These are phyloP conservation scores for Autographa pulchrina DNA, from an alignment of 2,888 invertebrate genomes.

Conservation along the genomic window DNA sequence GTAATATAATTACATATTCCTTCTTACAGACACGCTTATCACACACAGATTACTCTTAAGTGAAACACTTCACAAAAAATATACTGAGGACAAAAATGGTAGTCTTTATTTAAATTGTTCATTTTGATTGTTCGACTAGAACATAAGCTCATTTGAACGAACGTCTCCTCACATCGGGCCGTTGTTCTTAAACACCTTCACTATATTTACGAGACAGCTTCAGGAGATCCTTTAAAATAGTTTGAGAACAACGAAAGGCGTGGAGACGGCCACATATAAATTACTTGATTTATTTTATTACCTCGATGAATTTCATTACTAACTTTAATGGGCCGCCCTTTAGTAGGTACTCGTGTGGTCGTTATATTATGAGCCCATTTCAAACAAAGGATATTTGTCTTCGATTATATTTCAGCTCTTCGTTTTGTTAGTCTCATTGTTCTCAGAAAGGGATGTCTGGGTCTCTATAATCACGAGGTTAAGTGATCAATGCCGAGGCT, in stretches of 20 bases:
- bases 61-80: not conserved
- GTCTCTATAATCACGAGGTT: conserved; percentile 3
- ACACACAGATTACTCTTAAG: not conserved
- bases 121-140: conserved; percentile 1
- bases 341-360: conserved; percentile 28
- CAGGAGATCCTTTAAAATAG: conserved; percentile 44
- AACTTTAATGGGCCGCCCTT: conserved; percentile 35
- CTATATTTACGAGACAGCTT: conserved; percentile 41
- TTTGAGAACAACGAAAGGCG: conserved; percentile 33
- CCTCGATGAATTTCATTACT: conserved; percentile 49
- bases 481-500: not conserved
- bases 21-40: too few relatives aligned
- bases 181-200: conserved; percentile 48
- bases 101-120: conserved; percentile 11
- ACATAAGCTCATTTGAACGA: conserved; percentile 26
- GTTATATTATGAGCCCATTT: conserved; percentile 41
- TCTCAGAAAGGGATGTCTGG: conserved; percentile 33
- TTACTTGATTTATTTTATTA: conserved; percentile 55
- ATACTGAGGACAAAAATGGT: not conserved
- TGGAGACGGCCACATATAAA: conserved; percentile 40
- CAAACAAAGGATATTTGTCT: conserved; percentile 48
- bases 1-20: too few relatives aligned
- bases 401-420: conserved; percentile 24
- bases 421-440: conserved; percentile 37
- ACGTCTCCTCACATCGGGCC: conserved; percentile 24